These are phyloP conservation scores for Nasua narica DNA, from an alignment of 2,797 vertebrate species.

Conservation along the genomic window DNA sequence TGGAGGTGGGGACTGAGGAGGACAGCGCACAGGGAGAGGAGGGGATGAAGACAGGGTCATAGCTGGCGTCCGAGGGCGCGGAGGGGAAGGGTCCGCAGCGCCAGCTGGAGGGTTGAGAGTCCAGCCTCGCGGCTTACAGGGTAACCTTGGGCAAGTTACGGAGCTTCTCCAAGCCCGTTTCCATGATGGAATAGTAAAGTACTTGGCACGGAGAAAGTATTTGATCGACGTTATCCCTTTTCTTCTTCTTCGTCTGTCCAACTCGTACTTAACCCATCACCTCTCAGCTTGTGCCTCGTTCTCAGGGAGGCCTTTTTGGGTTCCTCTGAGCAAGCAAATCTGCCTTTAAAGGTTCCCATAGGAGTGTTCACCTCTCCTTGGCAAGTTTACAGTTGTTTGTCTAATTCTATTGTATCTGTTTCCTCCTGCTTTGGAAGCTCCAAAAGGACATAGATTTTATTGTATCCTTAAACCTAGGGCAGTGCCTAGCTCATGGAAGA, in stretches of 20 bases:
- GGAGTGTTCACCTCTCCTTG: neutral
- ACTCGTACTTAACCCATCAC: neutral
- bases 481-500: neutral
- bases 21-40: neutral
- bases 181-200: neutral
- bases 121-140: neutral
- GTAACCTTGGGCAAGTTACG: neutral
- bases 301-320: neutral
- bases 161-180: neutral
- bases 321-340: neutral
- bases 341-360: neutral
- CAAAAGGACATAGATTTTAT: neutral
- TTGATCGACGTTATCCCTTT: neutral
- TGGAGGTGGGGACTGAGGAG: neutral
- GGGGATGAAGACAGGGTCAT: neutral
- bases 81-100: neutral
- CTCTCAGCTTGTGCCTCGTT: neutral
- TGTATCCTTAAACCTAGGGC: neutral
- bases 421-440: neutral
- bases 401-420: neutral
- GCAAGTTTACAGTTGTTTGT: neutral
- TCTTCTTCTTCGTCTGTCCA: neutral
- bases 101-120: neutral
- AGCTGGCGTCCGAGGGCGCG: neutral
- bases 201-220: neutral